Conservation (phyloP, 2,797 vertebrate genomes). For the Channa striata region DNA sequence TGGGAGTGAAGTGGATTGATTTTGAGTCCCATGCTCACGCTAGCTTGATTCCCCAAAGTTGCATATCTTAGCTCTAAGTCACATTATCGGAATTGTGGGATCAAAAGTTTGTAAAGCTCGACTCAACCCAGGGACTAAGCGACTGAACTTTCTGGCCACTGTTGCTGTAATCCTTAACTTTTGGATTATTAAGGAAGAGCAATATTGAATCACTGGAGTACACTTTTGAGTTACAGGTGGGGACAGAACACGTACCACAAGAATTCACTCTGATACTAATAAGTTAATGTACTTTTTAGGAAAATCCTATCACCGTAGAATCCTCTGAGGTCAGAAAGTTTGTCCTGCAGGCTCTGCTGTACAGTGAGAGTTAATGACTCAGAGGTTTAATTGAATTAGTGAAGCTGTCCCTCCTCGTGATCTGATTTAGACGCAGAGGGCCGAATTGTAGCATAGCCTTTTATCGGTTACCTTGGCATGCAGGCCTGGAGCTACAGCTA, state of each 20-base stretch:
- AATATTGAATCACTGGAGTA: not conserved
- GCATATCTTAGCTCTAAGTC: not conserved
- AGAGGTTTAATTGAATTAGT: slow-evolving; percentile 17
- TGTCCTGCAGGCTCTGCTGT: slow-evolving; percentile 1
- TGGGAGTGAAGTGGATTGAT: no score
- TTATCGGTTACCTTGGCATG: slow-evolving; percentile 15
- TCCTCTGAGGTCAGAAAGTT: slow-evolving; percentile 5
- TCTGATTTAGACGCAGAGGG: slow-evolving; percentile 31
- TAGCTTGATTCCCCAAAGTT: not conserved
- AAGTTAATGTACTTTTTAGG: not conserved
- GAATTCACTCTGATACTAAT: not conserved
- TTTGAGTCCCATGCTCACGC: no score
- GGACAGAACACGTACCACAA: not conserved
- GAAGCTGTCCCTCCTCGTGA: slow-evolving; percentile 22
- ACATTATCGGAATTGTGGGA: not conserved
- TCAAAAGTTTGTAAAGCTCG: not conserved
- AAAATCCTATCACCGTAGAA: not conserved
- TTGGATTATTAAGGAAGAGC: not conserved
- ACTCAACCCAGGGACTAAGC: not conserved
- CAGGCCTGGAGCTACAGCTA: slow-evolving; percentile 20
- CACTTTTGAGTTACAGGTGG: not conserved
- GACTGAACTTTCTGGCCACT: not conserved
- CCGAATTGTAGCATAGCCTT: slow-evolving; percentile 7
- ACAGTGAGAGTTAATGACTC: slow-evolving; percentile 8
- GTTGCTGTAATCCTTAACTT: no score